Conservation (phyloP, 2,113 vertebrate genomes). For the Anseranas semipalmata region DNA sequence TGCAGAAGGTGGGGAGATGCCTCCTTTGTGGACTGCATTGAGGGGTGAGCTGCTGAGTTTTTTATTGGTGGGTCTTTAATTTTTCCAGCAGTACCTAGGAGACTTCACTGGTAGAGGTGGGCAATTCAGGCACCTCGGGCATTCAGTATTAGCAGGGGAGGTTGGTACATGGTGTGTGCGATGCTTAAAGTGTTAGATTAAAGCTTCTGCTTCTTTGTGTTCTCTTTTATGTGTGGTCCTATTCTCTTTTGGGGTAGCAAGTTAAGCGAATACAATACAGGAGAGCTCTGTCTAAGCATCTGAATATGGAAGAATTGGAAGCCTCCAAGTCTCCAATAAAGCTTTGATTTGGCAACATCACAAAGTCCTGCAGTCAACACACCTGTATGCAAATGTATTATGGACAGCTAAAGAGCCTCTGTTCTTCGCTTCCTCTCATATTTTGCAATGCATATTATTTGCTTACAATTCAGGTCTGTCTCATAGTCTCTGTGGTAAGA, state of each 20-base stretch:
- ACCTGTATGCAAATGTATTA: slow-evolving; percentile 36
- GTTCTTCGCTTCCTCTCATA: slow-evolving; percentile 5
- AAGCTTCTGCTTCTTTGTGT: background rate
- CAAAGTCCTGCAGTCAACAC: background rate
- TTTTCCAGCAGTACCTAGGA: background rate
- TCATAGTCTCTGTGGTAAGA: slow-evolving; percentile 45
- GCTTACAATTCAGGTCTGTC: slow-evolving; percentile 47
- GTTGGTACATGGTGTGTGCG: background rate
- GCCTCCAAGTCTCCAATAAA: background rate
- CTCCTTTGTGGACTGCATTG: background rate
- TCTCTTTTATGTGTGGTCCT: background rate
- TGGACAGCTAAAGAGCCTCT: slow-evolving; percentile 28
- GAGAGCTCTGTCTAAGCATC: background rate
- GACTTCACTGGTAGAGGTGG: background rate
- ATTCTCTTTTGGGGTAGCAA: background rate
- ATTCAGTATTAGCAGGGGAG: background rate
- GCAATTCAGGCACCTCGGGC: background rate
- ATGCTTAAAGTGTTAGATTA: background rate
- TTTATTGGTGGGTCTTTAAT: background rate
- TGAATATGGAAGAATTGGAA: background rate
- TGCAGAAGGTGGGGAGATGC: background rate
- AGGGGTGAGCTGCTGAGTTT: background rate
- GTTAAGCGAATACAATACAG: background rate
- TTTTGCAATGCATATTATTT: slow-evolving; percentile 56
- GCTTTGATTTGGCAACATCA: slow-evolving; percentile 8